Base-by-base conservation (phyloP, 2,888 invertebrate species). In the Cecidostiba fungosa region DNA sequence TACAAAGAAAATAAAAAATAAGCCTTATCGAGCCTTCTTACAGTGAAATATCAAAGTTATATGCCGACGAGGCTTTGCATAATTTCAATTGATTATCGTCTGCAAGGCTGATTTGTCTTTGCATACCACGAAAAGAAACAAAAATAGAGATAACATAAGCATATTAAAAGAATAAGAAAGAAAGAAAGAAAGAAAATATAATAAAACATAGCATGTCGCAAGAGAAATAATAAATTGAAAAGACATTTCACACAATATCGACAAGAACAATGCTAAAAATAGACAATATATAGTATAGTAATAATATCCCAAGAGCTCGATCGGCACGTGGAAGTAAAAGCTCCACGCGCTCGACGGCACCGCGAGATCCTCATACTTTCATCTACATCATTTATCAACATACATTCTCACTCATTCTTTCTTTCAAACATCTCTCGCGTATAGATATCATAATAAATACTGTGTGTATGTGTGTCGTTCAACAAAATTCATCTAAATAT, bases 291-390 rank as follows among this genome's bases (percentile, higher is more conserved):
- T n/a, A n/a, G n/a, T 77, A 77, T 47, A 82, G 32, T 62, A 72
- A 77, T 77, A 83, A 82, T 82, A 69, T 69, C 6, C 50, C 16
- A 84, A 72, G 73, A 72, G 83, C 78, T 76, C 69, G 77, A 59
- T 32, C 26, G 72, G 14, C 29, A 6, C 69, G 70, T 66, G 70
- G 54, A 62, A 62, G 69, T 12, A 69, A 80, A 23, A 39, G 14
- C 26, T 62, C 36, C 73, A 73, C 29, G 59, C 19, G 39, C 62
- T 62, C 81, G 62, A 80, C 59, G 47, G 62, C n/a, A n/a, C 69
- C 66, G 19, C 66, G 66, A 54, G 54, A 80, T 66, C 66, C 23
- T 29, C 66, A 3, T 16, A 26, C 66, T 66, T 23, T 23, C 23
- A 16, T 59, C 81, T 74, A 74, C 39, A 43, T 47, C 23, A 50